Base-by-base conservation (phyloP, 2,888 invertebrate species). In the Odiellus spinosus region DNA sequence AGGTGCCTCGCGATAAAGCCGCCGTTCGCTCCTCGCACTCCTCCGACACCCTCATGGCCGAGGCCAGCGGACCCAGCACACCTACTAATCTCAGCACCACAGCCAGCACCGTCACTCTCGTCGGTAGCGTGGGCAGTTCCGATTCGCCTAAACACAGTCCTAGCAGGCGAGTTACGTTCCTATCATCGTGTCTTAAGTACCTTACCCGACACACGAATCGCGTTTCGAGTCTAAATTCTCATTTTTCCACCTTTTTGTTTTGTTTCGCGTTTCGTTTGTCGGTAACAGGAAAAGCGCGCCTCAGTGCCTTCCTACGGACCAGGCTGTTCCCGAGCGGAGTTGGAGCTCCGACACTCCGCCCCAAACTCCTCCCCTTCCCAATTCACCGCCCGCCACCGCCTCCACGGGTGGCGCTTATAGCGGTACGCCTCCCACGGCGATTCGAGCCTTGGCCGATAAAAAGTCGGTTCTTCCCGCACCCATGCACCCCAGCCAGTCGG, bases 1-100 rank as follows among this genome's bases (percentile, higher is more conserved):
- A 26, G 8, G 26, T 26, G 26, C 26, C 26, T 4, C 26, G 8
- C 26, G 26, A 26, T 8, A 26, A 45, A 15, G 36, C 35, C 32
- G 45, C 45, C 26, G 48, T 48, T 42, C 50, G 46, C 3, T 41
- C 45, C 40, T 55, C 55, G 11, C 55, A 52, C 11, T 82, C 82
- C 62, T 77, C 79, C 45, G 83, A 83, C 61, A 82, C 82, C 1
- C 65, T 82, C 17, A 81, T 80, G 66, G 82, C 81, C 76, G 67
- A 56, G 39, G 18, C 70, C 19, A 75, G 74, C 58, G 73, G 73
- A 1, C 80, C 80, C 19, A 77, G 74, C 2, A 81, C 82, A 0
- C 81, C 81, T 1, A 78, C 81, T 39, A 81, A 78, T 47, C 65
- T 80, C 14, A 81, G 81, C 59, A 56, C 58, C 2, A 55, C 57